Base-by-base conservation (phyloP, 2,113 vertebrate genomes). In the Xiphophorus maculatus region DNA sequence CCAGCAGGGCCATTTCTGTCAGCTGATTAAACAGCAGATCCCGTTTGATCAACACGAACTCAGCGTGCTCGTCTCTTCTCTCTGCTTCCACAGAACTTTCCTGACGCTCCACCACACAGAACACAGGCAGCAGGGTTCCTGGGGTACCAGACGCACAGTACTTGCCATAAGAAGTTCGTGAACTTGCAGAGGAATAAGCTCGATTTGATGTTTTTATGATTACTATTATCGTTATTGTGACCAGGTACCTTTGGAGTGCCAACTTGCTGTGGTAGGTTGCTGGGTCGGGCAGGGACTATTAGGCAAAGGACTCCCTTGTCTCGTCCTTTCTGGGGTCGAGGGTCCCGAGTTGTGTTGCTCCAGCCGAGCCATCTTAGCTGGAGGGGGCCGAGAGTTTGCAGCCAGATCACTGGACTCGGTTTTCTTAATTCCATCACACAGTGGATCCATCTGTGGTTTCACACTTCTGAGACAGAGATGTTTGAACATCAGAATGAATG, bases 1-100 rank as follows among this genome's bases (percentile, higher is more conserved):
- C 96, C 83, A 98, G 95, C 84, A 98, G 90, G 79, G 97, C 97
- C 96, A 97, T 98, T 93, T 99, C 97, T 81, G 98, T 97, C 90
- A 99, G 96, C 90, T 99, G 97, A 94, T 97, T 98, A 90, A 99
- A 99, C 87, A 98, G 96, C 94, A 99, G 96, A 90, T 99, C 97
- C 92, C 96, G 96, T 79, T 97, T 96, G 89, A 99, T 95, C 94
- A 99, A 90, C 87, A 99, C 97, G 91, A 98, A 99, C 91, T 99
- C 97, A 40, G 97, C 96, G 82, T 99, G 97, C 74, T 98, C 96
- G 90, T 97, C 96, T 88, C 94, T 96, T 89, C 91, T 96, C 86
- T 97, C 96, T 33, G 95, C 95, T 73, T 98, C 97, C 86, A 95
- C 93, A 74, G 94, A 92, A 79, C 91, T 96, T 92, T 98, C 97